Evolutionary conservation across 2,113 vertebrate genomes (phyloP), one percentile per base, ranked within the genome.

Genomic region (Petrocephalus zakoni): DNA sequence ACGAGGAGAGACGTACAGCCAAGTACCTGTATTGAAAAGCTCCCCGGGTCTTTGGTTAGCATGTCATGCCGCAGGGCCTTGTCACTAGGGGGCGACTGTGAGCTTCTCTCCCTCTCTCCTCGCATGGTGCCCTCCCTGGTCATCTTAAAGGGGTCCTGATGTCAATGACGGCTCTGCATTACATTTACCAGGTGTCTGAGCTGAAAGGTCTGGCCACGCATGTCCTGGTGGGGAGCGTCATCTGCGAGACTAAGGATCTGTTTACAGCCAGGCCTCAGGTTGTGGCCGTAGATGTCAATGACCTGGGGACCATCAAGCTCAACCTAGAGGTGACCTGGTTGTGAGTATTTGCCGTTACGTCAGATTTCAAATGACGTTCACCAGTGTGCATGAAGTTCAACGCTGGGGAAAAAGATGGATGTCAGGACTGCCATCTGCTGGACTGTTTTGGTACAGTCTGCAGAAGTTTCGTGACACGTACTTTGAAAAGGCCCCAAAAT

Each of bases 261-360:
- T 99, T 99, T 91, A 98, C 98, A 37, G 97, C 98, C 91, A 97
- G 96, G 90, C 98, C 98, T 91, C 98, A 99, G 92, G 96, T 97
- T 93, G 97, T 99, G 87, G 98, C 98, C 56, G 98, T 99, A 15
- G 98, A 99, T 87, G 96, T 99, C 90, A 99, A 99, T 0, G 98
- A 99, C 94, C 97, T 99, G 51, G 98, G 98, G 46, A 99, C 98
- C 88, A 96, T 99, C 92, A 99, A 99, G 91, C 95, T 99, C 91
- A 99, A 98, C 93, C 97, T 99, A 92, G 98, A 99, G 93, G 98
- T 99, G 94, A 96, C 95, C 34, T 99, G 98, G 98, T 98, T 97
- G 98, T 99, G 97, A 98, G 98, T 98, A 87, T 42, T 42, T 91
- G 64, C 1, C 4, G 55, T 52, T 37, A 19, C 56, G 17, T 75